Evolutionary conservation across 92 coral and sea anemone species (phyloP), one percentile per base, ranked within the genome.

Genomic region (Porites evermanni): DNA sequence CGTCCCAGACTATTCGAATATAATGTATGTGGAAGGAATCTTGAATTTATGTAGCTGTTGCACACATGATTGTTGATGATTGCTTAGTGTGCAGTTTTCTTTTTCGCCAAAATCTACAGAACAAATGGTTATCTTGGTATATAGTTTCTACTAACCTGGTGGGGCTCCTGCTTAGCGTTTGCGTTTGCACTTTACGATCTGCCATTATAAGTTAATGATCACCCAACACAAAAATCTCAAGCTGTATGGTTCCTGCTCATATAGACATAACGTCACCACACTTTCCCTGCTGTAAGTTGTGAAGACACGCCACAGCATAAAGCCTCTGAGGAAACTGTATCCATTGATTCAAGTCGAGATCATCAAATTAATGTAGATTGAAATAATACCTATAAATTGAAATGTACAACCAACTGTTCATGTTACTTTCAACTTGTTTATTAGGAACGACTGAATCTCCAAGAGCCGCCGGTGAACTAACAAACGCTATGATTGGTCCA

Each of bases 401-500:
- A 79, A 79, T 66, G 68, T 8, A 32, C 77, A 70, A 12, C 47
- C 19, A 44, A 60, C 77, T 70, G 58, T 29, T 54, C 12, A 29
- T 38, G 47, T 29, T 8, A 1, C 68, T 59, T 70, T 56, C 86
- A 59, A 70, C n/a, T 81, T 81, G 86, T 81, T 70, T 56, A 70
- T n/a, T 29, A 18, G 78, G 86, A 71, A 81, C 84, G 64, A 52
- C 44, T 8, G 85, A 77, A 50, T 81, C 77, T 70, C 78, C 68
- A 81, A 70, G 86, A 24, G 53, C 64, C 29, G 29, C 32, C 77
- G n/a, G 71, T 7, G 54, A 69, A 70, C 86, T 83, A 65, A 88
- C 82, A 80, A 56, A 47, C 13, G 29, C 38, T 84, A 54, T 91
- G 87, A 91, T 91, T 91, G 94, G 91, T 23, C 70, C 0, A 67